Evolutionary conservation across 2,113 vertebrate species (phyloP).

Genomic region (Dipodomys spectabilis): DNA sequence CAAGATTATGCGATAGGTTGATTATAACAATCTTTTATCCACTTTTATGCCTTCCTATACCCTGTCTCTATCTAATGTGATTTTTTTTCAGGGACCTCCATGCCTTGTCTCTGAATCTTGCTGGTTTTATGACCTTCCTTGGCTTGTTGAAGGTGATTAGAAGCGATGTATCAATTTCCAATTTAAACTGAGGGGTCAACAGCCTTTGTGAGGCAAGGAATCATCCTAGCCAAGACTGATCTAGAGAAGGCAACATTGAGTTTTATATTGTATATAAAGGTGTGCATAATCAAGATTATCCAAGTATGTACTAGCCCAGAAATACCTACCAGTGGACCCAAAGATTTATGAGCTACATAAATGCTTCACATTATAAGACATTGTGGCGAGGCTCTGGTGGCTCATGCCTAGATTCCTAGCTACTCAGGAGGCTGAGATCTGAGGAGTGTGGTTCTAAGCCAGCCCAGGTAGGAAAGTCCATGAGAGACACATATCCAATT

Average conservation of each 20-base stretch:
- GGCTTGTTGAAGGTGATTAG: background rate
- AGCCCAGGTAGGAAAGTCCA: too few species aligned
- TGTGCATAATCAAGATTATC: background rate
- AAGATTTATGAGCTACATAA: background rate
- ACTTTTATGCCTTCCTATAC: background rate
- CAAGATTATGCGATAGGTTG: background rate
- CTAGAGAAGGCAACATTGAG: background rate
- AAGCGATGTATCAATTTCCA: background rate
- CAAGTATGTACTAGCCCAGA: background rate
- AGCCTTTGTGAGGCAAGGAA: background rate
- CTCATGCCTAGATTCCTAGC: too few species aligned
- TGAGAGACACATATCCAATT: too few species aligned
- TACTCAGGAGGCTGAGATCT: too few species aligned
- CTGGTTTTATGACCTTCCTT: background rate
- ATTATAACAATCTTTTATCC: constrained; percentile 11
- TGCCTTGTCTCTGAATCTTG: background rate
- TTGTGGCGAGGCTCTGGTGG: too few species aligned
- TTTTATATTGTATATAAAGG: background rate
- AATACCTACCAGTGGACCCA: background rate
- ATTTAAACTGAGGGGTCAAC: background rate
- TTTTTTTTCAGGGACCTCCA: background rate
- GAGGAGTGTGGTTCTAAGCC: too few species aligned
- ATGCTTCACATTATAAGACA: background rate
- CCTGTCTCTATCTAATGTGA: background rate
- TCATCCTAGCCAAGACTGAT: background rate